These are phyloP conservation scores for Sternarchorhynchus goeldii DNA, from an alignment of 2,797 vertebrate genomes.

Conservation along the genomic window DNA sequence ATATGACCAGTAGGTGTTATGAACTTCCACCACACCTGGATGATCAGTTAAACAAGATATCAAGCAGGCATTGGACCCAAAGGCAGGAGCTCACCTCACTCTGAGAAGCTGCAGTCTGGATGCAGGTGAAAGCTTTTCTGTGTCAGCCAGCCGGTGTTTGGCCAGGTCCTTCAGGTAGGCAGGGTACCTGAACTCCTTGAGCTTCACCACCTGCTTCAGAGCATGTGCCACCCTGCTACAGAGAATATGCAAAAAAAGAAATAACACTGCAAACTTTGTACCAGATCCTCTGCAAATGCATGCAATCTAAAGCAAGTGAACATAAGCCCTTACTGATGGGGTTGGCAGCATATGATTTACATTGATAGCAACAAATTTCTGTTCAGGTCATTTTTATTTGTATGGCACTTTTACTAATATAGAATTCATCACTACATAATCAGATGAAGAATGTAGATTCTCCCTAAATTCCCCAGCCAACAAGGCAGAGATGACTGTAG, in stretches of 20 bases:
- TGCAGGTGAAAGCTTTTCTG: constrained; percentile 46
- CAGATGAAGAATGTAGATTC: too few species aligned
- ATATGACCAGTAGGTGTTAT: too few species aligned
- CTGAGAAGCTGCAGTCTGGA: constrained; percentile 56
- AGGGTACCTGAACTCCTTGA: constrained; percentile 60
- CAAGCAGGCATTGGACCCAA: not conserved
- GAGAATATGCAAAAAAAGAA: constrained; percentile 6
- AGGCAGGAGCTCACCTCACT: constrained; percentile 63
- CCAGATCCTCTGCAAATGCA: not conserved
- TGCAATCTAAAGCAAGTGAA: too few species aligned
- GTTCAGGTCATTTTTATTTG: too few species aligned
- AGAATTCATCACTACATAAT: too few species aligned
- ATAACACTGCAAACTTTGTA: not conserved
- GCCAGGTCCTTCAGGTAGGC: constrained; percentile 62
- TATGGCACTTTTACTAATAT: too few species aligned
- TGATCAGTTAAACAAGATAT: too few species aligned
- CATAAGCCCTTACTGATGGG: not conserved
- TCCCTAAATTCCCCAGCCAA: too few species aligned
- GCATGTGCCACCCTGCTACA: constrained; percentile 57
- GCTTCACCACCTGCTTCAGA: constrained; percentile 45
- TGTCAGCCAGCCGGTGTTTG: constrained; percentile 61
- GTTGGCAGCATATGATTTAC: too few species aligned
- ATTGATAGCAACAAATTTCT: too few species aligned
- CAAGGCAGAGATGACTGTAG: too few species aligned
- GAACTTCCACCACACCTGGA: too few species aligned